Evolutionary conservation across 2,113 vertebrate genomes (phyloP), one percentile per base, ranked within the genome.

Genomic region (Psittacula cyanocephala): DNA sequence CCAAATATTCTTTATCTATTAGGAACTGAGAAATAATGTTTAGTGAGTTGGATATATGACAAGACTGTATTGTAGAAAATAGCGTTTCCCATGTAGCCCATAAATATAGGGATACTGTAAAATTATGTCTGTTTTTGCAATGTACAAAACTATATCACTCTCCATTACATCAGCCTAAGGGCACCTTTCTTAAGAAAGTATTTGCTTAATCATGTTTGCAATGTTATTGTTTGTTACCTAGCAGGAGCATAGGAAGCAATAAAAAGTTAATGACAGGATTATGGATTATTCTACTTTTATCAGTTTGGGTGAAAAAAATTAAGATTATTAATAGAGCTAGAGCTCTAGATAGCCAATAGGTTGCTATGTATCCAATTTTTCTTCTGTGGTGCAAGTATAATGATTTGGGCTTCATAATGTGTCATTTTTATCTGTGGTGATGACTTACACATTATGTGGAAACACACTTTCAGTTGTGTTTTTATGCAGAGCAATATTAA

Each of bases 151-250:
- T 79, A 5, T 44, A 86, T 65, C 41, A 52, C 59, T 91, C 65
- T 29, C 50, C 27, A 41, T 64, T 67, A 89, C 64, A 88, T 50
- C 23, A 69, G 41, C 39, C 57, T 59, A 43, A 57, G 47, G 69
- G 6, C 28, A 60, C 67, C 35, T 53, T 88, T 88, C 76, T 77
- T 65, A 88, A 71, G 60, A 43, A 92, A 95, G 16, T 62, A 84
- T 82, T 94, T 96, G 43, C 67, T 74, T 97, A 72, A 94, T 80
- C 9, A 13, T 77, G 89, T 94, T 87, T 50, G 43, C 29, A 72
- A 74, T 78, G 31, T 39, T 93, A 91, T 87, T 55, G 39, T 89
- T 96, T 81, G 41, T 74, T 88, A 75, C 43, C 78, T 86, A 57
- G 68, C 28, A 82, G 80, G 7, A 79, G 4, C 50, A 89, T 9